Evolutionary conservation across 2,797 vertebrate species (phyloP).

Genomic region (Aldrovandia affinis): DNA sequence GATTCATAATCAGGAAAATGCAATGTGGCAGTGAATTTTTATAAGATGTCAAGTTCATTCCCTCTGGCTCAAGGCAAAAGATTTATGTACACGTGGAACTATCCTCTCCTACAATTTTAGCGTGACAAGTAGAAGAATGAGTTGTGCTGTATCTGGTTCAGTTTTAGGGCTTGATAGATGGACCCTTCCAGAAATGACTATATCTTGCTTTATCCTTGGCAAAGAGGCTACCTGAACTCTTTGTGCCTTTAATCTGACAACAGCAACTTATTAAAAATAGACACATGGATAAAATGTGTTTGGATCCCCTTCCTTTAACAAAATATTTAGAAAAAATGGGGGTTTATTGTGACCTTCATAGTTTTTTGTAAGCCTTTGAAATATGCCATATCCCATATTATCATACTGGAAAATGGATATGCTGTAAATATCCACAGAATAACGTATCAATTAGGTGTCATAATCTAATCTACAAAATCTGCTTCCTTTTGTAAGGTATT

Average conservation of each 20-base stretch:
- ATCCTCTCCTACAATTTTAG: conserved; percentile 49
- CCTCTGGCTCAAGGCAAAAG: conserved; percentile 60
- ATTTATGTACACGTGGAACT: conserved; percentile 59
- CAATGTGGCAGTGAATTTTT: conserved; percentile 50
- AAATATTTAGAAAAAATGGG: no score
- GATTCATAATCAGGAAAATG: conserved; percentile 50
- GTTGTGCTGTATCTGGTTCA: conserved; percentile 66
- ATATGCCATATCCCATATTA: no score
- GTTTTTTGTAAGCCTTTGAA: no score
- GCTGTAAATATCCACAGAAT: no score
- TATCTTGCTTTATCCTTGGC: conserved; percentile 61
- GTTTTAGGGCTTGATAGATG: conserved; percentile 74
- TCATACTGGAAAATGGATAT: no score
- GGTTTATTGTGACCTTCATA: no score
- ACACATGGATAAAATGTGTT: conserved; percentile 44
- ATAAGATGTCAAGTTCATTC: conserved; percentile 58
- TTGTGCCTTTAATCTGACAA: conserved; percentile 59
- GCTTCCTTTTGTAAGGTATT: no score
- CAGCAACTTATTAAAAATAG: conserved; percentile 53
- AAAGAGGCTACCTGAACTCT: conserved; percentile 59
- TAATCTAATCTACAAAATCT: no score
- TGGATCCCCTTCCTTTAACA: conserved; percentile 24
- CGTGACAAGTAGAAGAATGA: conserved; percentile 74
- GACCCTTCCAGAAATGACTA: conserved; percentile 66
- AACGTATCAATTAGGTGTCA: no score